These are phyloP conservation scores for Leptothorax acervorum DNA, from an alignment of 2,888 invertebrate genomes.

Conservation along the genomic window DNA sequence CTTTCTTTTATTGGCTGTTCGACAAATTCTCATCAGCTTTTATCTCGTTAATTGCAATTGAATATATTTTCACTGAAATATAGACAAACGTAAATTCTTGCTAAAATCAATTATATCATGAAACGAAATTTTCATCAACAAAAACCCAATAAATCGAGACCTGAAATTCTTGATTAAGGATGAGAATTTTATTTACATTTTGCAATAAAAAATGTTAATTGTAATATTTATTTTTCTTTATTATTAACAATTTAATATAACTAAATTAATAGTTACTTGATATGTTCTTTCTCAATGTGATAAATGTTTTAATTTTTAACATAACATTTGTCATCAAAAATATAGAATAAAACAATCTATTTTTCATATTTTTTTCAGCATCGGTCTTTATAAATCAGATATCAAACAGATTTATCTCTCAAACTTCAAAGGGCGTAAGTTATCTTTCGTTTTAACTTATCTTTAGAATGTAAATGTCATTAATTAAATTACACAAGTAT, in stretches of 20 bases:
- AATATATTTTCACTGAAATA: background rate
- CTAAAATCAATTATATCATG: constrained; percentile 3
- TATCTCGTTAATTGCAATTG: background rate
- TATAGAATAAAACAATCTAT: background rate
- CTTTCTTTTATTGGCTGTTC: background rate
- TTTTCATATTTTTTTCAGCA: background rate
- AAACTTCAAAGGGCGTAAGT: background rate
- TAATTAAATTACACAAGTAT: constrained; percentile 6
- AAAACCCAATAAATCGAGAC: background rate
- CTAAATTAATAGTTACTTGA: background rate
- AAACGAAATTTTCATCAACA: background rate
- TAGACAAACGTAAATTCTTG: background rate
- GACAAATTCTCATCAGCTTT: background rate
- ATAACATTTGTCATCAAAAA: background rate
- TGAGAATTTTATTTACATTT: constrained; percentile 2
- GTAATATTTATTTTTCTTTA: background rate
- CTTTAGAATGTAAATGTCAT: background rate
- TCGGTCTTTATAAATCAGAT: background rate
- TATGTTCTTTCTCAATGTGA: background rate
- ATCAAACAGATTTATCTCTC: constrained; percentile 25
- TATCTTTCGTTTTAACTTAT: constrained; percentile 18
- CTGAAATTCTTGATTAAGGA: background rate
- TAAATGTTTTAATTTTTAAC: background rate
- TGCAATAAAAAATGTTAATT: background rate
- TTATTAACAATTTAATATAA: background rate